These are phyloP conservation scores for Isurus oxyrinchus DNA, from an alignment of 2,113 vertebrate genomes.

Conservation along the genomic window DNA sequence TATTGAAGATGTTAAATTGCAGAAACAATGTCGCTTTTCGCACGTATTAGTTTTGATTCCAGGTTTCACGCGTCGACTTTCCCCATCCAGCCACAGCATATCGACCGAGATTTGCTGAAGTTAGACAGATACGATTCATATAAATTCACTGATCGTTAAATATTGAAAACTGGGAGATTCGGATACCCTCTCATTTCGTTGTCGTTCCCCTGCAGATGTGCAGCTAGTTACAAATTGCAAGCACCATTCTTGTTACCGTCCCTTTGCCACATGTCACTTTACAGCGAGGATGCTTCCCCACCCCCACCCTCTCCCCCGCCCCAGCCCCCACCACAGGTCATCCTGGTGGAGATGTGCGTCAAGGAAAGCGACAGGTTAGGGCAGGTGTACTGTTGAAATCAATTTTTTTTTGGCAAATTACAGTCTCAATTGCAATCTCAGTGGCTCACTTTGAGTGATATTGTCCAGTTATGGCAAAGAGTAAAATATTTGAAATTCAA, in stretches of 20 bases:
- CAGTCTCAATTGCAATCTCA: not conserved
- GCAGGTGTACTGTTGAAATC: not conserved
- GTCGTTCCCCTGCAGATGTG: not conserved
- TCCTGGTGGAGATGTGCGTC: not conserved
- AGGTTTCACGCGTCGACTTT: too few species aligned
- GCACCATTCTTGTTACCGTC: not conserved
- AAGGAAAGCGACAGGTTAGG: too few species aligned
- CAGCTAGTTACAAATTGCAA: not conserved
- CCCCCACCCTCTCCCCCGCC: not conserved
- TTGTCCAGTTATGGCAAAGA: not conserved
- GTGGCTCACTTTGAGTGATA: not conserved
- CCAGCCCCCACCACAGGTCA: not conserved
- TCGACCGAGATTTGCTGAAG: not conserved
- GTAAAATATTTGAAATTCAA: not conserved
- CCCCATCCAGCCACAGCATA: not conserved
- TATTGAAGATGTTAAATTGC: too few species aligned
- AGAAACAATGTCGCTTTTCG: not conserved
- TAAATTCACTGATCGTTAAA: not conserved
- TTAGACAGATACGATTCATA: not conserved
- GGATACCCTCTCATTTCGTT: not conserved
- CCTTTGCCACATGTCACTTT: not conserved
- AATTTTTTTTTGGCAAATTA: not conserved
- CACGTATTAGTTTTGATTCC: too few species aligned
- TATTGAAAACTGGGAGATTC: not conserved
- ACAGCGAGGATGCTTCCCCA: not conserved